These are phyloP conservation scores for Hoplostethus atlanticus DNA, from an alignment of 2,797 vertebrate genomes.

Conservation along the genomic window DNA sequence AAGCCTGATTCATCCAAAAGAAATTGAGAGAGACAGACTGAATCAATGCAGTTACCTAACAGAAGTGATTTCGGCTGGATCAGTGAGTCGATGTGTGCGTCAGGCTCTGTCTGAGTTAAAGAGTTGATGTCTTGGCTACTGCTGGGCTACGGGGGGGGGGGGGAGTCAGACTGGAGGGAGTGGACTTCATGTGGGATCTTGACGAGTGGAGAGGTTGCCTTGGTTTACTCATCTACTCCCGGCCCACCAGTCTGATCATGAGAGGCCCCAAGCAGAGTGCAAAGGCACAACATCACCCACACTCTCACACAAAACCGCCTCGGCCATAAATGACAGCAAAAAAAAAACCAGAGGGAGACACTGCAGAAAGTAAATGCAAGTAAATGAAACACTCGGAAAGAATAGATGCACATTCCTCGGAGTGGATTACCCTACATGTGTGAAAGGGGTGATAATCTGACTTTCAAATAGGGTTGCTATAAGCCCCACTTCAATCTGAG, in stretches of 20 bases:
- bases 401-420: slow-evolving; percentile 48
- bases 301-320: slow-evolving; percentile 35
- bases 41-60: slow-evolving; percentile 59
- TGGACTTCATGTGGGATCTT: slow-evolving; percentile 63
- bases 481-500: slow-evolving; percentile 53
- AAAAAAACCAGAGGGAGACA: slow-evolving; percentile 15
- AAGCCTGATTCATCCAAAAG: slow-evolving; percentile 34
- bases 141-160: slow-evolving; percentile 49
- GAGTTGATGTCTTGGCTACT: slow-evolving; percentile 37
- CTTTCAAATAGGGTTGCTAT: slow-evolving; percentile 57
- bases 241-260: slow-evolving; percentile 65
- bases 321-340: slow-evolving; percentile 27
- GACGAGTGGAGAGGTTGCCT: slow-evolving; percentile 48
- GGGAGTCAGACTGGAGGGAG: slow-evolving; percentile 58
- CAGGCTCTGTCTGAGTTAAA: slow-evolving; percentile 29
- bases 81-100: slow-evolving; percentile 58
- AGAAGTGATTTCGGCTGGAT: slow-evolving; percentile 58
- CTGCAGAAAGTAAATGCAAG: neutral
- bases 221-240: slow-evolving; percentile 54
- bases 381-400: neutral
- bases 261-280: slow-evolving; percentile 56
- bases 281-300: slow-evolving; percentile 56
- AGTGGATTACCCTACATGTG: slow-evolving; percentile 56
- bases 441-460: slow-evolving; percentile 64
- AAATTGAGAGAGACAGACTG: slow-evolving; percentile 39